A percentile compares a stretch with the other conserved stretches of the same genome.
These are phyloP conservation scores for Notolepis coatsorum DNA, from an alignment of 2,797 vertebrate genomes.

Conservation along the genomic window DNA sequence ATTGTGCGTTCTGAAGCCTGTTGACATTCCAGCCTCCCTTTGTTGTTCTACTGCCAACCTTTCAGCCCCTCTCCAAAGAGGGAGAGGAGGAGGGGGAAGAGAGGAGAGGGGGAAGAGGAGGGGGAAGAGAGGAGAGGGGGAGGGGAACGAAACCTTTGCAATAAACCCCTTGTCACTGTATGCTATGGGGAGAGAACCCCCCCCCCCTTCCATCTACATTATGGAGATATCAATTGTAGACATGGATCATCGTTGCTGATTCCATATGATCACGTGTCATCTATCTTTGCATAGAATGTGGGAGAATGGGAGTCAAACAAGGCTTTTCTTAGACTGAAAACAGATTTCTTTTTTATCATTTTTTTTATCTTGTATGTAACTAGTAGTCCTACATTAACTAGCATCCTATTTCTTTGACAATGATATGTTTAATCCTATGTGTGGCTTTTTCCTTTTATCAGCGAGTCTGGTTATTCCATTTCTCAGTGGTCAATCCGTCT, in stretches of 20 bases:
- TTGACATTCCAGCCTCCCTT: conserved; percentile 82
- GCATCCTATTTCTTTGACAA: no score
- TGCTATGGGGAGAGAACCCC: conserved; percentile 42
- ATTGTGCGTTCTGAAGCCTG: conserved; percentile 82
- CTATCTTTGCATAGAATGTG: no score
- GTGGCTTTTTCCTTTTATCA: no score
- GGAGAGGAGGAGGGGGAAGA: conserved; percentile 63
- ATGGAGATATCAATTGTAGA: conserved; percentile 31
- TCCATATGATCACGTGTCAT: conserved; percentile 18
- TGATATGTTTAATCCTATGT: no score
- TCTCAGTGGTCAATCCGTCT: no score
- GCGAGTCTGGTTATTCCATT: no score
- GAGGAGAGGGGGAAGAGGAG: conserved; percentile 19
- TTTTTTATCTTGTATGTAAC: conserved; percentile 5
- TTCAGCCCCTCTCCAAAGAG: conserved; percentile 79
- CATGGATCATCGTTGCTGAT: not conserved
- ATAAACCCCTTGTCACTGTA: conserved; percentile 54
- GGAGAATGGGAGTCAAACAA: no score
- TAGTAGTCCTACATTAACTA: no score
- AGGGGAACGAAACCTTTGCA: conserved; percentile 63
- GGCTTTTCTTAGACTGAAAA: no score
- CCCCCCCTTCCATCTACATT: conserved; percentile 33
- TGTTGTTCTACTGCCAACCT: conserved; percentile 84
- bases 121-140: conserved; percentile 24
- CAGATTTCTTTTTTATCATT: no score